Percentiles rank a stretch among this genome's conserved stretches.
Conservation (phyloP, 2,113 vertebrate species). For the Eclectus roratus region DNA sequence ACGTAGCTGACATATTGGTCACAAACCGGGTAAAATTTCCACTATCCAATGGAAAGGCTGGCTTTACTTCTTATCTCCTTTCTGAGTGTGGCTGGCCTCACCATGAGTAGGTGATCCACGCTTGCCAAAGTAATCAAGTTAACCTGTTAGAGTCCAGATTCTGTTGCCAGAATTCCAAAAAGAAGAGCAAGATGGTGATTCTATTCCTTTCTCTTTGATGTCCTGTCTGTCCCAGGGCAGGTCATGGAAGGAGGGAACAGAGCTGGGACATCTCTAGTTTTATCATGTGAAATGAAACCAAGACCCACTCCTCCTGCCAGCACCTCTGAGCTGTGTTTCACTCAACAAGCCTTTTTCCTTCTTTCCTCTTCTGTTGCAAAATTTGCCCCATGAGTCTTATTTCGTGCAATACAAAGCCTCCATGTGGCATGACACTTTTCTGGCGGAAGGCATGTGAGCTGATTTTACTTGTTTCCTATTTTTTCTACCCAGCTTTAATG, state of each 20-base stretch:
- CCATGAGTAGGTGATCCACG: background rate
- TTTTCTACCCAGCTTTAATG: background rate
- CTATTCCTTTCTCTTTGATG: background rate
- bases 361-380: background rate
- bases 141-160: background rate
- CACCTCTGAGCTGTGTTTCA: background rate
- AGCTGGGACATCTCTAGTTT: background rate
- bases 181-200: background rate
- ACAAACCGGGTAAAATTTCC: background rate
- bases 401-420: background rate
- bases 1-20: background rate
- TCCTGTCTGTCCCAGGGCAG: background rate
- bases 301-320: no score
- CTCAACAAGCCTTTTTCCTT: background rate
- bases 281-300: background rate
- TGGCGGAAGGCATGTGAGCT: background rate
- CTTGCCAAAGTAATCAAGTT: no score
- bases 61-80: background rate
- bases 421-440: fast-evolving
- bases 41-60: background rate
- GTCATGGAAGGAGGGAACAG: background rate
- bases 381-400: background rate
- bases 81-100: background rate
- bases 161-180: background rate
- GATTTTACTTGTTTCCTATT: background rate